Base-by-base conservation (phyloP, 2,113 vertebrate species). In the Pristiophorus japonicus region DNA sequence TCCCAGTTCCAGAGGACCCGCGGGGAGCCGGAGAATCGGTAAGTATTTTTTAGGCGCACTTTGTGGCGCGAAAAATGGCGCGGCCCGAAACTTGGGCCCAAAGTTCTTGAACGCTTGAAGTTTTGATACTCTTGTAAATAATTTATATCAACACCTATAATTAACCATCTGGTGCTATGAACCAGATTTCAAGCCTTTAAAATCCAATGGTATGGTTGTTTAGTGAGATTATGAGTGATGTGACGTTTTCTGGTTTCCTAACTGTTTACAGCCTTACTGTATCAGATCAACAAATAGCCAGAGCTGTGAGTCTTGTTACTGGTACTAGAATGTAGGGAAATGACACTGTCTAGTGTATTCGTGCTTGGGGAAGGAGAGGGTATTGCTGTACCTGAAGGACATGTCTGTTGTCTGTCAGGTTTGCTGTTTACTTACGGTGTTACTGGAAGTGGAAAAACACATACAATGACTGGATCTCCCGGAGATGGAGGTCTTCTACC, bases 341-440 rank as follows among this genome's bases (percentile, higher is more conserved):
- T 63, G 63, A 38, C n/a, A 16, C 55, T 63, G 16, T 63, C 34
- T n/a, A 38, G 20, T 92, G 59, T 63, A 30, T 12, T 62, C 55
- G 30, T 62, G 30, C 6, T 51, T 88, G 51, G 47, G 47, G 51
- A 30, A n/a, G 34, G 20, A n/a, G 65, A 63, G n/a, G 65, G 55
- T 85, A 38, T 63, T 95, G 27, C 45, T 95, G 62, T 73, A n/a
- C 16, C 51, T 92, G 51, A 65, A 62, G 5, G 73, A 6, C 2
- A 93, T 91, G 18, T 45, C 18, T 59, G n/a, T 55, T 96, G 63
- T 70, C 67, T 96, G 94, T 63, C 96, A 99, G 99, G 99, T 94
- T 97, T 99, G 34, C 98, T 99, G 65, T 99, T 99, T 38, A 99
- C 99, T 0, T 99, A 99, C 0, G 99, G 99, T 0, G 99, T 99